Evolutionary conservation across 2,888 invertebrate species (phyloP).

Genomic region (Imbricaverruca yamaguchii): DNA sequence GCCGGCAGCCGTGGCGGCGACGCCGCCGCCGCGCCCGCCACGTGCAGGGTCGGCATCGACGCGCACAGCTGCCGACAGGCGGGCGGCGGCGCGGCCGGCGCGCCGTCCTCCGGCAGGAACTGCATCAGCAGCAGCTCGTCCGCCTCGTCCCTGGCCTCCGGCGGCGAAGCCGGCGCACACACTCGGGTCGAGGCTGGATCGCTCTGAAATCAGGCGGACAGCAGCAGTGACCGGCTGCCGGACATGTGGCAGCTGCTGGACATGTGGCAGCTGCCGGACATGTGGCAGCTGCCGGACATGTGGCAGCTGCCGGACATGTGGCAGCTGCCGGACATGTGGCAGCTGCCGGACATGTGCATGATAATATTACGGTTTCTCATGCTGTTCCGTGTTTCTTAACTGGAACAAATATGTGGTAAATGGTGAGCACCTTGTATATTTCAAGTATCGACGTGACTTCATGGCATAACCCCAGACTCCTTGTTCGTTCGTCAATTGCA

Average conservation of each 20-base stretch:
- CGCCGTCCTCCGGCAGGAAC: constrained; percentile 10
- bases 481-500: too few relatives aligned
- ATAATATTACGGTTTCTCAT: too few relatives aligned
- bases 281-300: neutral
- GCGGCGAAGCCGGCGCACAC: neutral
- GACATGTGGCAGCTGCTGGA: neutral
- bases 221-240: neutral
- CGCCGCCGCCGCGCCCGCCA: neutral
- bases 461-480: too few relatives aligned
- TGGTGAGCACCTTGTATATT: too few relatives aligned
- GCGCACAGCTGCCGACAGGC: neutral
- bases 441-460: too few relatives aligned
- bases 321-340: neutral
- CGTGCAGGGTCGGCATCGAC: neutral
- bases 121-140: neutral
- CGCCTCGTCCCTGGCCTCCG: neutral
- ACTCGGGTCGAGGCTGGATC: too few relatives aligned
- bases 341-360: neutral
- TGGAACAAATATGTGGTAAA: too few relatives aligned
- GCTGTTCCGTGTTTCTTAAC: too few relatives aligned
- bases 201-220: too few relatives aligned
- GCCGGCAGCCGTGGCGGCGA: neutral
- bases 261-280: neutral
- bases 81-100: constrained; percentile 7
- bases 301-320: neutral